Evolutionary conservation across 2,888 invertebrate genomes (phyloP).

Genomic region (Andrena bicolor): DNA sequence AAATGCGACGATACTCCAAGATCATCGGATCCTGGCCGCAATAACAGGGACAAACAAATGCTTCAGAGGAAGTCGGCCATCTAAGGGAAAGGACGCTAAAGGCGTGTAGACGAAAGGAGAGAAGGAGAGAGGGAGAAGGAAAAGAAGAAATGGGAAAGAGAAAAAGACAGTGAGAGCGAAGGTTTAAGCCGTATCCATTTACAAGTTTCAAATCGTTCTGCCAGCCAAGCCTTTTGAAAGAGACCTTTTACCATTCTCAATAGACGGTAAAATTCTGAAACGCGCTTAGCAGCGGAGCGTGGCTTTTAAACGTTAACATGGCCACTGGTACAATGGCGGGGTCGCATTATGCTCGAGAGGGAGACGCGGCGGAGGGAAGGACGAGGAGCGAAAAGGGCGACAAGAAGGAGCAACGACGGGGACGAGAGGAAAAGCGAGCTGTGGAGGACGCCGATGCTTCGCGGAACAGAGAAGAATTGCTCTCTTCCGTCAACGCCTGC

Average conservation of each 20-base stretch:
- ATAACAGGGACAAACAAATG: slow-evolving; percentile 56
- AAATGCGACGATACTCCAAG: slow-evolving; percentile 19
- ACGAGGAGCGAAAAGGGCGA: slow-evolving; percentile 49
- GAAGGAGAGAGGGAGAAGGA: slow-evolving; percentile 26
- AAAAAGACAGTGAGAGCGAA: slow-evolving; percentile 54
- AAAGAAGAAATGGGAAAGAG: slow-evolving; percentile 41
- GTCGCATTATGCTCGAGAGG: slow-evolving; percentile 81
- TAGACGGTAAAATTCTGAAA: slow-evolving; percentile 79
- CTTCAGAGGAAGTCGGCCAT: slow-evolving; percentile 47
- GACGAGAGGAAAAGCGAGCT: slow-evolving; percentile 48
- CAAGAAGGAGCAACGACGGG: slow-evolving; percentile 29
- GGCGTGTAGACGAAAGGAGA: slow-evolving; percentile 5
- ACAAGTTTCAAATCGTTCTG: slow-evolving; percentile 81
- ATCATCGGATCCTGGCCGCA: slow-evolving; percentile 9
- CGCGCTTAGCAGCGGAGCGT: slow-evolving; percentile 71
- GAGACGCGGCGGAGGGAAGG: slow-evolving; percentile 53
- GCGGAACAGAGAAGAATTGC: slow-evolving; percentile 54
- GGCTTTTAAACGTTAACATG: slow-evolving; percentile 80
- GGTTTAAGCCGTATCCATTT: slow-evolving; percentile 80
- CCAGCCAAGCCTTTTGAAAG: slow-evolving; percentile 76
- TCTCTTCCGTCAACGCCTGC: slow-evolving; percentile 60
- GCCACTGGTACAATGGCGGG: slow-evolving; percentile 76
- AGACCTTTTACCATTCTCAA: slow-evolving; percentile 81
- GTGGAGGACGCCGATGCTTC: slow-evolving; percentile 59
- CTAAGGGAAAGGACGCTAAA: slow-evolving; percentile 32